Evolutionary conservation across 2,888 invertebrate species (phyloP), one percentile per base, ranked within the genome.

Genomic region (Sesia bembeciformis): DNA sequence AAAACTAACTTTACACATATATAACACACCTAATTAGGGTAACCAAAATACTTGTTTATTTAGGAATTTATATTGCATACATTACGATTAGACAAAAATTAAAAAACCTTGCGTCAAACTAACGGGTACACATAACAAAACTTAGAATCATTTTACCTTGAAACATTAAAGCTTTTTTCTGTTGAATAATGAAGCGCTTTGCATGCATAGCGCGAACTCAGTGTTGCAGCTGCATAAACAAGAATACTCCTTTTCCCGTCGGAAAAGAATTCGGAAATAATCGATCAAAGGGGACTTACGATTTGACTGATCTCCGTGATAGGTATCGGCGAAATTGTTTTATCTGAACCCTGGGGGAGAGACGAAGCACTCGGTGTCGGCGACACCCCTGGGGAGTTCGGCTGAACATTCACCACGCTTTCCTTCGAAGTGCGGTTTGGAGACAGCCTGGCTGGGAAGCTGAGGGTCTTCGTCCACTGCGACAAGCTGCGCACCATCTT

Each of bases 381-480:
- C 49, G 93, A 93, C 58, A 88, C 88, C 62, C 90, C 90, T 64
- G 75, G 93, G 54, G 85, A 84, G 56, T 72, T 89, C 42, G 91
- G 90, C 66, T 91, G 91, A 62, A 90, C 90, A 74, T 91, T 91
- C 57, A 91, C 89, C 61, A 92, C 91, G 83, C 90, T 91, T 77
- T 95, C 94, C 85, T 95, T 95, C 49, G 93, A 93, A 55, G 93
- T 93, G 72, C 95, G 93, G 79, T 95, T 95, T 8, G 96, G 95
- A 58, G 95, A 95, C 74, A 96, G 91, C 82, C 96, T 91, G 72
- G 96, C 93, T 59, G 96, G 96, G 82, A 96, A 96, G 91, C 96
- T 96, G 78, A 96, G 91, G 67, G 96, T 96, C 91, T 96, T 96
- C 85, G 96, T 96, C 96, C 96, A 96, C 91, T 96, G 95, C 59